phyloP scores from a whole-genome alignment of 2,113 vertebrate genomes.

The Oncorhynchus masou region DNA sequence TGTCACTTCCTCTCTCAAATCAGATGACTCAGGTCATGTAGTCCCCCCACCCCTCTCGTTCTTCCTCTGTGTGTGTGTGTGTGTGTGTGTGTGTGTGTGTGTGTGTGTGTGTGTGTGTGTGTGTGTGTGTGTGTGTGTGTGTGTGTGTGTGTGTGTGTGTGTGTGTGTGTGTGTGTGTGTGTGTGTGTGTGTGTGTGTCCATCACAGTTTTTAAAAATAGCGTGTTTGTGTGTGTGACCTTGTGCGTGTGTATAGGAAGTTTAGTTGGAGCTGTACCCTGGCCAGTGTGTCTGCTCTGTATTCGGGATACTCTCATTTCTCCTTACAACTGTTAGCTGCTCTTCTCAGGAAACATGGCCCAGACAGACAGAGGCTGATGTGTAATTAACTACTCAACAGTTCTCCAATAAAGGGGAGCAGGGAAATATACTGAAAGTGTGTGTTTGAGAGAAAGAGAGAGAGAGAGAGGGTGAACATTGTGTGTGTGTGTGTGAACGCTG shows the following conservation, averaged over 20 bases:
- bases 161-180: background rate
- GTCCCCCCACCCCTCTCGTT: too few relatives aligned
- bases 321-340: conserved; percentile 21
- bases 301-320: conserved; percentile 51
- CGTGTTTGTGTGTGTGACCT: too few relatives aligned
- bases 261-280: conserved; percentile 3
- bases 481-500: too few relatives aligned
- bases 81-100: background rate
- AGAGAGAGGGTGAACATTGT: too few relatives aligned
- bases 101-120: too few relatives aligned
- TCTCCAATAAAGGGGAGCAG: too few relatives aligned
- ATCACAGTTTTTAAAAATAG: too few relatives aligned
- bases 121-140: background rate
- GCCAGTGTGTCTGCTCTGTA: conserved; percentile 18
- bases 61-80: background rate
- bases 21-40: background rate
- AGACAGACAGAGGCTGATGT: background rate
- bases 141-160: background rate
- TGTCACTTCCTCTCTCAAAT: conserved; percentile 36
- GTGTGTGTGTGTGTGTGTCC: background rate
- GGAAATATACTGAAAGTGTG: too few relatives aligned
- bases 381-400: background rate
- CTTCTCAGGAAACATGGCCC: conserved; percentile 16
- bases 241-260: conserved; percentile 36
- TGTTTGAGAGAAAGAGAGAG: too few relatives aligned